Conservation (phyloP, 1,140 invertebrate genomes). For the Ips nitidus region DNA sequence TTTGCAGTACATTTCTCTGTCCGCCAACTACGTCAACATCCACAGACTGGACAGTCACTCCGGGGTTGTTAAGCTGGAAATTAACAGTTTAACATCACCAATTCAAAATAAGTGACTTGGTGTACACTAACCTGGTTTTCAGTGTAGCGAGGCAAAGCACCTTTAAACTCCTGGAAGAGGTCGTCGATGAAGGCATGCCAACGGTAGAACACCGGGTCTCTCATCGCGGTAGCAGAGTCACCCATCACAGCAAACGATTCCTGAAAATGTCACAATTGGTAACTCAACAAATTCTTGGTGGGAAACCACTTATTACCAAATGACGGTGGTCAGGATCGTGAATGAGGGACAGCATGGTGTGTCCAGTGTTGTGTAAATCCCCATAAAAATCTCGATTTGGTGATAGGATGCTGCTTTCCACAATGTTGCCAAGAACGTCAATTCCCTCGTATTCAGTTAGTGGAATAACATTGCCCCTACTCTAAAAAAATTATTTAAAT, state of each 20-base stretch:
- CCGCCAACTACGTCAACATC: conserved; percentile 55
- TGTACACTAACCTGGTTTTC: conserved; percentile 43
- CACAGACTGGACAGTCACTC: conserved; percentile 60
- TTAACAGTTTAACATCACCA: neutral
- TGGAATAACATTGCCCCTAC: conserved; percentile 38
- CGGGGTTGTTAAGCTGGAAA: conserved; percentile 63
- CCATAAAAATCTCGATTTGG: conserved; percentile 71
- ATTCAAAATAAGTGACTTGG: neutral
- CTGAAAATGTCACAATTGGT: conserved; percentile 5
- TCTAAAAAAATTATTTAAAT: no score
- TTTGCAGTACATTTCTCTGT: conserved; percentile 59
- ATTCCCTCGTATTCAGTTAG: conserved; percentile 55
- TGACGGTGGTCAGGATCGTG: conserved; percentile 75
- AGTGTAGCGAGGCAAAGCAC: conserved; percentile 64
- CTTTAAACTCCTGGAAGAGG: conserved; percentile 75
- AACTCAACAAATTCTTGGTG: neutral
- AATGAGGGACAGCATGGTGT: conserved; percentile 64
- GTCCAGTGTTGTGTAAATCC: conserved; percentile 73
- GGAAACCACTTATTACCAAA: conserved; percentile 46
- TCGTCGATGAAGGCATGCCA: conserved; percentile 82
- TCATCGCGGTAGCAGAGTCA: conserved; percentile 69
- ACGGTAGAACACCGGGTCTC: conserved; percentile 83
- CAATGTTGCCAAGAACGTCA: conserved; percentile 76
- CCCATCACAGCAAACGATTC: conserved; percentile 68
- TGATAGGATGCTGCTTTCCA: conserved; percentile 72